phyloP scores from a whole-genome alignment of 2,797 vertebrate genomes.

The Sphaeramia orbicularis region DNA sequence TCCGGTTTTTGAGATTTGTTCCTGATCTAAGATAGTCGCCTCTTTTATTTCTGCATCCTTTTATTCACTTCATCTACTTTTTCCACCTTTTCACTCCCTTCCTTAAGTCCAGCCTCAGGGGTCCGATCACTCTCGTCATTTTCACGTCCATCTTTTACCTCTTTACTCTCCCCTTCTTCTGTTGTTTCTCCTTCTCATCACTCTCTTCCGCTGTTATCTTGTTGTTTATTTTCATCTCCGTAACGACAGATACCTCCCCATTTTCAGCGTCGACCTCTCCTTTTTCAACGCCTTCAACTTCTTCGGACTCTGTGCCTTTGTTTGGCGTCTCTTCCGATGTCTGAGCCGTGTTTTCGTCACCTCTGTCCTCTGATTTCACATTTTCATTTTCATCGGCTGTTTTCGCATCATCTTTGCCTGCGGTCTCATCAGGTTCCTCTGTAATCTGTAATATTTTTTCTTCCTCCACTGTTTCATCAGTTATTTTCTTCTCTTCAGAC shows the following conservation, averaged over 20 bases:
- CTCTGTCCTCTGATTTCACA: constrained; percentile 42
- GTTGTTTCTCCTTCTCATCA: constrained; percentile 8
- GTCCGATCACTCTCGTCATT: constrained; percentile 6
- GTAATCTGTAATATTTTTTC: constrained; percentile 22
- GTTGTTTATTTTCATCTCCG: constrained; percentile 3
- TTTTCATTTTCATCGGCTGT: constrained; percentile 28
- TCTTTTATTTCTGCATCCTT: constrained; percentile 29
- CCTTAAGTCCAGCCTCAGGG: constrained; percentile 21
- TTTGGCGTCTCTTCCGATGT: constrained; percentile 8
- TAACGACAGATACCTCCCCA: constrained; percentile 45
- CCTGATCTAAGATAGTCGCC: constrained; percentile 3
- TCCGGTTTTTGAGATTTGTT: constrained; percentile 3
- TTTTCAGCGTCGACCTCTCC: constrained; percentile 59
- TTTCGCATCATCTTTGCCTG: constrained; percentile 32
- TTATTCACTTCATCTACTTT: constrained; percentile 14
- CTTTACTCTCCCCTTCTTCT: constrained; percentile 31
- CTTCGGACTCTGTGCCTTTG: constrained; percentile 12
- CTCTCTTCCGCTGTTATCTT: background rate
- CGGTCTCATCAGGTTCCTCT: constrained; percentile 30
- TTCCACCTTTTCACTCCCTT: background rate
- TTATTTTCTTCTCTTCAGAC: constrained; percentile 11
- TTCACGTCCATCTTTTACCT: constrained; percentile 25
- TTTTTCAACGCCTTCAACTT: constrained; percentile 18
- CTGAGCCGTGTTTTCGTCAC: constrained; percentile 4
- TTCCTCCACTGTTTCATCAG: constrained; percentile 19